Evolutionary conservation across 2,888 invertebrate genomes (phyloP).

Genomic region (Onchidella celtica): DNA sequence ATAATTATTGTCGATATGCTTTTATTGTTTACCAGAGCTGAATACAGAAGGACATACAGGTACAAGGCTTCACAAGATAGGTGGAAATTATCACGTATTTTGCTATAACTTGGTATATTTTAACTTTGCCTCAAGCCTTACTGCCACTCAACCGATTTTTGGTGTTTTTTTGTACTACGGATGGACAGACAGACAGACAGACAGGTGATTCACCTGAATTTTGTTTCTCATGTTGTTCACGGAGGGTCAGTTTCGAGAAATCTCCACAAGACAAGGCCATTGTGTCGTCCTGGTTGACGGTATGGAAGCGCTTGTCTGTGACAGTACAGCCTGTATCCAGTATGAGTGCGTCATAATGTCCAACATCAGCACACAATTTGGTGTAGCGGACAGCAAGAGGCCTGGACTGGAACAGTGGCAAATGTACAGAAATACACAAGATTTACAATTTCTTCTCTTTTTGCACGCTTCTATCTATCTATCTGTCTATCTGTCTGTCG

Average conservation of each 20-base stretch:
- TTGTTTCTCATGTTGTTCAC: not conserved
- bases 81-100: no score
- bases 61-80: no score
- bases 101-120: no score
- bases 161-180: not conserved
- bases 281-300: not conserved
- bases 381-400: constrained; percentile 34
- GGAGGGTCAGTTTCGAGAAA: not conserved
- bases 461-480: no score
- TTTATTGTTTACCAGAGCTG: no score
- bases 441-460: not conserved
- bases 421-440: not conserved
- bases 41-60: no score
- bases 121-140: no score
- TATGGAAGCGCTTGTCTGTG: not conserved
- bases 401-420: constrained; percentile 9
- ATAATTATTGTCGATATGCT: no score
- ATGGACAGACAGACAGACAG: not conserved
- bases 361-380: constrained; percentile 18
- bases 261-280: not conserved
- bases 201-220: not conserved
- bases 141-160: no score
- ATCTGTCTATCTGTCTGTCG: no score
- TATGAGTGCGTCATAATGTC: constrained; percentile 39
- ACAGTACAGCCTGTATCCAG: not conserved